These are phyloP conservation scores for Polypterus senegalus DNA, from an alignment of 2,113 vertebrate species.

Conservation along the genomic window DNA sequence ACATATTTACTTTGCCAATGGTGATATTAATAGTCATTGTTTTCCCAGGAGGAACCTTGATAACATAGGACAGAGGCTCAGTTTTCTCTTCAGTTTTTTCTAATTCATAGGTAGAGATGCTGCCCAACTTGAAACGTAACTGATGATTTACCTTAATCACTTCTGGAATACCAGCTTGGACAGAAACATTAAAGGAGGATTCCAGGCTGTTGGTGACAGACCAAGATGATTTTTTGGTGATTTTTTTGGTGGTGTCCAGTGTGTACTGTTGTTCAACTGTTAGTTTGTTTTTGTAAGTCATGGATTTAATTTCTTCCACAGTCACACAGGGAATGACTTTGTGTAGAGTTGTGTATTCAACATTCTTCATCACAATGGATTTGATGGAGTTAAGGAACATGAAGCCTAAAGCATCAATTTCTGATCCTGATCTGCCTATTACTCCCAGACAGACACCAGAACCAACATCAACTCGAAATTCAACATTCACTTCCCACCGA, in stretches of 20 bases:
- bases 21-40: constrained; percentile 5
- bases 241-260: constrained; percentile 8
- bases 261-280: not conserved
- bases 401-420: constrained; percentile 18
- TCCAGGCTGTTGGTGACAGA: constrained; percentile 4
- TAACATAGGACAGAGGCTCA: not conserved
- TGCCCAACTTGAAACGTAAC: constrained; percentile 1
- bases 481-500: constrained; percentile 15
- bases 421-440: not conserved
- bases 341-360: constrained; percentile 20
- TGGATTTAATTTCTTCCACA: constrained; percentile 16
- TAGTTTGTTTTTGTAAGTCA: constrained; percentile 4
- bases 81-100: constrained; percentile 4
- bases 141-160: not conserved
- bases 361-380: constrained; percentile 9
- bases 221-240: constrained; percentile 20
- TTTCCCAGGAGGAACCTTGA: constrained; percentile 16
- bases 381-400: constrained; percentile 19
- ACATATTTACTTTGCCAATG: constrained; percentile 17
- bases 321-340: constrained; percentile 3
- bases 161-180: constrained; percentile 17
- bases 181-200: not conserved
- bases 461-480: constrained; percentile 16
- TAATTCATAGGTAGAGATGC: not conserved
- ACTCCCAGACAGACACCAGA: constrained; percentile 27